These are phyloP conservation scores for Caenorhabditis afra DNA, from an alignment of 2,888 invertebrate species.

Conservation along the genomic window DNA sequence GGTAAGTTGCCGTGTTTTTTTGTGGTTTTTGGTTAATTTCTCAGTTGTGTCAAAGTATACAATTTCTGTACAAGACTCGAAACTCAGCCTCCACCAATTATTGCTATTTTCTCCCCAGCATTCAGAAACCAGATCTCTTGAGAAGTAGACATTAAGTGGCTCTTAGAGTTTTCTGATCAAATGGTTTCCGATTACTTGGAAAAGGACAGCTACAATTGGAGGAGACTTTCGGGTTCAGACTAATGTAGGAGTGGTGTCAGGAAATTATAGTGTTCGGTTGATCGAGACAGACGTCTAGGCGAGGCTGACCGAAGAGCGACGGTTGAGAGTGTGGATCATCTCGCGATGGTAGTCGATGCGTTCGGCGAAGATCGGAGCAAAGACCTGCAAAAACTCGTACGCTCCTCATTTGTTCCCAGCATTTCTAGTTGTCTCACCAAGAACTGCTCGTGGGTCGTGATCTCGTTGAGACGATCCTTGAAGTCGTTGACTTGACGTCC, in stretches of 20 bases:
- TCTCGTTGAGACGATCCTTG: conserved; percentile 42
- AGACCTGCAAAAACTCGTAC: conserved; percentile 6
- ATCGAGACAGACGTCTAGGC: conserved; percentile 1
- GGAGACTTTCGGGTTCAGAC: too few species aligned
- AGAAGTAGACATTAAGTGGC: too few species aligned
- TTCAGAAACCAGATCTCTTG: too few species aligned
- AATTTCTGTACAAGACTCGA: neutral
- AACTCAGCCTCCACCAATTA: too few species aligned
- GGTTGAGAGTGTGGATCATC: conserved; percentile 43
- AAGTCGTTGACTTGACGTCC: conserved; percentile 42
- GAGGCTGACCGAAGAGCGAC: conserved; percentile 25
- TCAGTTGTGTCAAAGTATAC: neutral
- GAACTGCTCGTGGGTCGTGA: conserved; percentile 38
- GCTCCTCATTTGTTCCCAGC: neutral
- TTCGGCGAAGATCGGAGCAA: conserved; percentile 34
- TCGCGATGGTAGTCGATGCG: conserved; percentile 52
- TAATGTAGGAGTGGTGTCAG: too few species aligned
- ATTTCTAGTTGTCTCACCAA: conserved; percentile 3
- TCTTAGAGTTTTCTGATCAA: too few species aligned
- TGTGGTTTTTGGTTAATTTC: too few species aligned
- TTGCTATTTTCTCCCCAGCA: too few species aligned
- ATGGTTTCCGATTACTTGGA: too few species aligned
- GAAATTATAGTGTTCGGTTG: too few species aligned
- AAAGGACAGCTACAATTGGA: too few species aligned
- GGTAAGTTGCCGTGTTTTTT: neutral